These are phyloP conservation scores for Gopherus flavomarginatus DNA, from an alignment of 2,113 vertebrate species.

Conservation along the genomic window DNA sequence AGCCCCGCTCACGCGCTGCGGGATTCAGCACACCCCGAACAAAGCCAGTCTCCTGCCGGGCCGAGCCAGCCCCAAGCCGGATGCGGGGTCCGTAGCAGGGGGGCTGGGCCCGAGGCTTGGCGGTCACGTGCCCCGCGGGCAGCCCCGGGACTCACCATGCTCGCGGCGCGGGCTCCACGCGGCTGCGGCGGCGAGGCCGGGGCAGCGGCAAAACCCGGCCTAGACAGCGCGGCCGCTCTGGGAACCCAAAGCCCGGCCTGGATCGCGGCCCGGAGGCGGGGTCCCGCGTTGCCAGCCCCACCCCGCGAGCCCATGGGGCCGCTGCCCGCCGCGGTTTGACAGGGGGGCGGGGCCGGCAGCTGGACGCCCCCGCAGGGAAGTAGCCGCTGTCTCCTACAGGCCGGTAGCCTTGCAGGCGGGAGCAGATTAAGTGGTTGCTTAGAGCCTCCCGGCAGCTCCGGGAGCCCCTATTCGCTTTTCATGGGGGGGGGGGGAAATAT, in stretches of 20 bases:
- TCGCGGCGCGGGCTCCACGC: not conserved
- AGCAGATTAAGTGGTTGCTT: too few species aligned
- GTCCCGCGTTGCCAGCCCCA: not conserved
- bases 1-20: not conserved
- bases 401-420: too few species aligned
- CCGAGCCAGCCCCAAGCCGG: conserved; percentile 3
- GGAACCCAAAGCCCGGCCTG: not conserved
- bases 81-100: not conserved
- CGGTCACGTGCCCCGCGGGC: not conserved
- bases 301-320: not conserved
- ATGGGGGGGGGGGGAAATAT: too few species aligned
- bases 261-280: not conserved
- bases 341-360: too few species aligned
- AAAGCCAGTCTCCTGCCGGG: not conserved
- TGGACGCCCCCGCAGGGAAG: too few species aligned
- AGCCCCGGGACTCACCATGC: conserved; percentile 53
- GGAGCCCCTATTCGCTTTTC: too few species aligned
- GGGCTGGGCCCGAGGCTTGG: not conserved
- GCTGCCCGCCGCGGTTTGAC: too few species aligned
- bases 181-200: not conserved
- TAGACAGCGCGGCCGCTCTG: not conserved
- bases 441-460: too few species aligned
- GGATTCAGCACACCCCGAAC: too few species aligned
- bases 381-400: too few species aligned
- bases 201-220: conserved; percentile 48